Evolutionary conservation across 1,140 invertebrate genomes (phyloP).

Genomic region (Trichonephila clavipes): DNA sequence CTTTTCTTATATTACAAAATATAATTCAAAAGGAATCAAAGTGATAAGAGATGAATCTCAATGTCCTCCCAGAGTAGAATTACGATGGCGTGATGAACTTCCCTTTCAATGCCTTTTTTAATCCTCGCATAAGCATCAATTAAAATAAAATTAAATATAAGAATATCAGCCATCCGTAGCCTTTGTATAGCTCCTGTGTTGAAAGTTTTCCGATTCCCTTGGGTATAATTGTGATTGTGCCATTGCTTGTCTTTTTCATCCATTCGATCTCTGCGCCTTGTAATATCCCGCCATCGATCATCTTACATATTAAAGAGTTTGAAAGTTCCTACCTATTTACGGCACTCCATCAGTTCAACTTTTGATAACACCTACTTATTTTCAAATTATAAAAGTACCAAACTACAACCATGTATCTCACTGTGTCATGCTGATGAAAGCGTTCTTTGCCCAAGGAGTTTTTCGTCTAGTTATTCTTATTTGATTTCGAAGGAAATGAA

Average conservation of each 20-base stretch:
- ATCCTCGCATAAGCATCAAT: neutral
- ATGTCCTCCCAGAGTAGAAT: neutral
- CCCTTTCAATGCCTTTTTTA: neutral
- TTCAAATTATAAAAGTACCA: constrained; percentile 49
- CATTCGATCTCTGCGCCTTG: neutral
- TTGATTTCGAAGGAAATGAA: neutral
- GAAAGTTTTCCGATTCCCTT: neutral
- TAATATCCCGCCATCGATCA: constrained; percentile 48
- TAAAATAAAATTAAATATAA: neutral
- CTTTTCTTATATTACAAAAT: neutral
- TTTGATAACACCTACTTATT: constrained; percentile 62
- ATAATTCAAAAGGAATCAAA: neutral
- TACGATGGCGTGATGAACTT: neutral
- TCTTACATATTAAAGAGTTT: constrained; percentile 51
- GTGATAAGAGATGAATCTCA: neutral
- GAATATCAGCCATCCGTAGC: neutral
- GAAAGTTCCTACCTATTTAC: constrained; percentile 33
- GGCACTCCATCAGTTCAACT: constrained; percentile 52
- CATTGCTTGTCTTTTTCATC: neutral
- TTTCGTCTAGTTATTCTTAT: neutral
- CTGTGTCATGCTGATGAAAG: constrained; percentile 62
- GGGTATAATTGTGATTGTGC: neutral
- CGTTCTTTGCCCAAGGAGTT: neutral
- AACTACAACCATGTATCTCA: constrained; percentile 49
- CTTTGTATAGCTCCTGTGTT: neutral